Conservation (phyloP, 2,888 invertebrate genomes). For the Pocota personata region DNA sequence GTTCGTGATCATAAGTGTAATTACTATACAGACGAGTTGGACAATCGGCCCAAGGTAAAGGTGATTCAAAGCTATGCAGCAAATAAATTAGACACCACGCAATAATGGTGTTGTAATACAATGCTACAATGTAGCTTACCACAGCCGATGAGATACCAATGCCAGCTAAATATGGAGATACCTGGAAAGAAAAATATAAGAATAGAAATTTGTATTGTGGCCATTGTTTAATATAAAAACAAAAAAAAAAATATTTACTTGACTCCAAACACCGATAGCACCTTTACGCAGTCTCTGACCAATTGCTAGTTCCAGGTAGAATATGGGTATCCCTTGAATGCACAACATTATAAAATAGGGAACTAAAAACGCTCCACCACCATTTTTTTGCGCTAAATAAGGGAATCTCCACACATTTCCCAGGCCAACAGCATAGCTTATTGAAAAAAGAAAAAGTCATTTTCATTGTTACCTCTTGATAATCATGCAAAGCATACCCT, state of each 20-base stretch:
- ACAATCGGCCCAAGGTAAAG: conserved; percentile 96
- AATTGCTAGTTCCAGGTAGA: conserved; percentile 97
- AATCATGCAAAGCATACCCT: conserved; percentile 83
- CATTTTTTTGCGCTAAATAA: conserved; percentile 96
- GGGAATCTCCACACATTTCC: conserved; percentile 98
- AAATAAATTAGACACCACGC: conserved; percentile 99
- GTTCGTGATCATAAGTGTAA: conserved; percentile 90
- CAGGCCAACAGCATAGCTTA: conserved; percentile 93
- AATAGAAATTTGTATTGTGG: neutral
- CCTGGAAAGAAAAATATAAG: conserved; percentile 78
- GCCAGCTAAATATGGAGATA: conserved; percentile 93
- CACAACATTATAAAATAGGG: conserved; percentile 98
- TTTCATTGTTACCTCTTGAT: neutral
- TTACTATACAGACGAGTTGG: conserved; percentile 92
- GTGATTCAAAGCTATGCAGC: conserved; percentile 95
- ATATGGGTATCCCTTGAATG: conserved; percentile 97
- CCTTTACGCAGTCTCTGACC: conserved; percentile 97
- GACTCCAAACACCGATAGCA: conserved; percentile 97
- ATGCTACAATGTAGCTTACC: conserved; percentile 97
- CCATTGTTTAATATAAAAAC: neutral
- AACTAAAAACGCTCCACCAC: conserved; percentile 98
- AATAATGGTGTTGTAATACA: conserved; percentile 99
- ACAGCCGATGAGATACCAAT: conserved; percentile 97
- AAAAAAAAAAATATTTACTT: too few relatives aligned
- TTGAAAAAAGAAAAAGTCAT: conserved; percentile 19